These are phyloP conservation scores for Manacus vitellinus DNA, from an alignment of 2,113 vertebrate species.

Conservation along the genomic window DNA sequence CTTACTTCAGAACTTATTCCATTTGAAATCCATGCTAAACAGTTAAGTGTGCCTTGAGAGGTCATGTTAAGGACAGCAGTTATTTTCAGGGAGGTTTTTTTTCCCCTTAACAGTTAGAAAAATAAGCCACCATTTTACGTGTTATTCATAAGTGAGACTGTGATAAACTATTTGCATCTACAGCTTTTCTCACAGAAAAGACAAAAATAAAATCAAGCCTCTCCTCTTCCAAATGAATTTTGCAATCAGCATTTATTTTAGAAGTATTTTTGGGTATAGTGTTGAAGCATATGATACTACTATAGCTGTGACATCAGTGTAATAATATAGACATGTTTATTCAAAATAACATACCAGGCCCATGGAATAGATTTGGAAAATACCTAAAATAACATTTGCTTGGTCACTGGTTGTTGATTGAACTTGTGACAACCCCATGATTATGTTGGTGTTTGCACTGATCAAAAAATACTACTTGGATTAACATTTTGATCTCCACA, in stretches of 20 bases:
- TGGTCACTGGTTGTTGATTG: neutral
- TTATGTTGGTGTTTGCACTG: neutral
- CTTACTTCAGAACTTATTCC: neutral
- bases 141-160: neutral
- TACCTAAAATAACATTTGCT: neutral
- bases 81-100: neutral
- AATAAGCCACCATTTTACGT: neutral
- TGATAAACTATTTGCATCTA: conserved; percentile 6
- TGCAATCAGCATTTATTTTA: conserved; percentile 4
- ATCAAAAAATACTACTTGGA: neutral
- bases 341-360: neutral
- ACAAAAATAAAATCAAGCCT: conserved; percentile 8
- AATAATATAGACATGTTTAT: neutral
- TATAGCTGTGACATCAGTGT: neutral
- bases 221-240: conserved; percentile 2
- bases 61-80: neutral
- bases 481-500: neutral
- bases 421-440: neutral
- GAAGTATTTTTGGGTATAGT: neutral
- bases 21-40: neutral
- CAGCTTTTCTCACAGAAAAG: neutral
- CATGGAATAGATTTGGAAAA: neutral
- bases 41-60: neutral
- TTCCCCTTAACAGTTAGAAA: neutral
- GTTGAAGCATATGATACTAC: neutral